Percentiles rank a stretch among this genome's conserved stretches.
phyloP scores from a whole-genome alignment of 2,113 vertebrate species.

The Trematomus loennbergii region DNA sequence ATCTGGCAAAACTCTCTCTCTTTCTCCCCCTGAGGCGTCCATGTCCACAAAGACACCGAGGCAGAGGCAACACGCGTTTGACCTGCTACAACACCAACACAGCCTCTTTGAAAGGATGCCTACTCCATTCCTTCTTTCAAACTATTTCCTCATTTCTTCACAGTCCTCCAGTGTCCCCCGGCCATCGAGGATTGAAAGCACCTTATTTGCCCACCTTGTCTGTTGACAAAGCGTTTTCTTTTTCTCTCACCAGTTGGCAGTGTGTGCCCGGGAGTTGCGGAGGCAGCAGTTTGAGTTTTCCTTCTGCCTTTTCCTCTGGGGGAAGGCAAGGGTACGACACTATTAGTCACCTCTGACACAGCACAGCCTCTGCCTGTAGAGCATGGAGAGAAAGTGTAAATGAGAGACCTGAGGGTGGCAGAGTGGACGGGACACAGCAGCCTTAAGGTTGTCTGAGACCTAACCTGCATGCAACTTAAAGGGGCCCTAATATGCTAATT shows the following conservation, averaged over 20 bases:
- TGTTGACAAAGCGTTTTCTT: conserved; percentile 64
- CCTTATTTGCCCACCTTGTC: conserved; percentile 54
- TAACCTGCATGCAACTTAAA: conserved; percentile 9
- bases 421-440: conserved; percentile 45
- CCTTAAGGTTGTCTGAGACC: conserved; percentile 35
- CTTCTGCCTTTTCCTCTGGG: conserved; percentile 34
- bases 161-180: conserved; percentile 32
- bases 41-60: conserved; percentile 57
- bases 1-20: conserved; percentile 50
- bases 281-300: conserved; percentile 73
- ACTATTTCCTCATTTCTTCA: conserved; percentile 46
- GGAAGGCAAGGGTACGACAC: conserved; percentile 61
- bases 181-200: conserved; percentile 53
- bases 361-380: conserved; percentile 62
- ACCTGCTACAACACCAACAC: conserved; percentile 63
- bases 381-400: conserved; percentile 72
- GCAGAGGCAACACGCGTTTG: conserved; percentile 56
- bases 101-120: conserved; percentile 54
- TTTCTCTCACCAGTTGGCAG: conserved; percentile 33
- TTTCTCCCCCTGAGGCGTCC: conserved; percentile 62
- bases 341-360: conserved; percentile 80
- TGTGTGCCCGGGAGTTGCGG: conserved; percentile 53
- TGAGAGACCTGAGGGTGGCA: conserved; percentile 51
- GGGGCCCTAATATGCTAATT: too few relatives aligned
- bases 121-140: conserved; percentile 39